These are phyloP conservation scores for Cataglyphis albicans DNA, from an alignment of 2,888 invertebrate genomes.

Conservation along the genomic window DNA sequence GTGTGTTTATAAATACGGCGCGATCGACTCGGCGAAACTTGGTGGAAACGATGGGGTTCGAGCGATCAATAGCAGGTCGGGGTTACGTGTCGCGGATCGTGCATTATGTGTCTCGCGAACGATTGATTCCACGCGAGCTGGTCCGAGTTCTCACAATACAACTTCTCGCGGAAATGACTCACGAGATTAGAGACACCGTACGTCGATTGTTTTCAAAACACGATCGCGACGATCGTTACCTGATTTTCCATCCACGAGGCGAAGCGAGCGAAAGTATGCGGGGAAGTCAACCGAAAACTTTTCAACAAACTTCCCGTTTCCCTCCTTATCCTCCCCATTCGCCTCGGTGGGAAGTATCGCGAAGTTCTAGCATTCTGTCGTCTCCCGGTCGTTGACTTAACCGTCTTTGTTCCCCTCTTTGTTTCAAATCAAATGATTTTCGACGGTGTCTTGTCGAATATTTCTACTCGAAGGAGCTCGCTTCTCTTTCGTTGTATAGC, in stretches of 20 bases:
- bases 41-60: neutral
- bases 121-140: conserved; percentile 23
- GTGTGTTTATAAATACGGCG: conserved; percentile 25
- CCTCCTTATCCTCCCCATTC: too few species aligned
- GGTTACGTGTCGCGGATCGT: conserved; percentile 18
- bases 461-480: conserved; percentile 42
- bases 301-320: conserved; percentile 46
- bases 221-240: conserved; percentile 24
- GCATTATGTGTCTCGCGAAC: conserved; percentile 21
- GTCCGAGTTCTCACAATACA: conserved; percentile 5
- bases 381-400: conserved; percentile 56
- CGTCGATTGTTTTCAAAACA: conserved; percentile 48
- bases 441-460: conserved; percentile 62
- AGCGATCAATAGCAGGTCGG: conserved; percentile 27
- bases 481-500: neutral
- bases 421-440: conserved; percentile 58
- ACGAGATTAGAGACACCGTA: conserved; percentile 28
- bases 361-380: conserved; percentile 56
- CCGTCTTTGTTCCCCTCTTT: conserved; percentile 41
- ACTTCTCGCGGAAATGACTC: conserved; percentile 7
- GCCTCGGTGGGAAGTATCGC: conserved; percentile 49
- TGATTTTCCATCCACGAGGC: conserved; percentile 17
- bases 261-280: conserved; percentile 29
- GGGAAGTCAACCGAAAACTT: conserved; percentile 46
- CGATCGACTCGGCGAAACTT: conserved; percentile 26